Conservation (phyloP, 2,888 invertebrate species). For the Panopea generosa region DNA sequence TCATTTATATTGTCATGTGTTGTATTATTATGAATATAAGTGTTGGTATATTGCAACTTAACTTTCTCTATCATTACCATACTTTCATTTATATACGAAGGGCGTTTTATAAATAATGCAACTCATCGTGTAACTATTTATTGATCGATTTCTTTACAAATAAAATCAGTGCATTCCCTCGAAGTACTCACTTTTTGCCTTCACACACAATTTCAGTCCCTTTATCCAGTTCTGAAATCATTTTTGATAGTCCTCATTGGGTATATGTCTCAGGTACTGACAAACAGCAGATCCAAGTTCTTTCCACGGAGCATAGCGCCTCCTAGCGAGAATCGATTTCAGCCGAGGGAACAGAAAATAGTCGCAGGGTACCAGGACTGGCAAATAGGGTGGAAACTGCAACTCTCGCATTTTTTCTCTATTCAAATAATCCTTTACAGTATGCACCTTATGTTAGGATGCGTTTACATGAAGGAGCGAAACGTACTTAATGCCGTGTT, state of each 20-base stretch:
- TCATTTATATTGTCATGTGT: no score
- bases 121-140: no score
- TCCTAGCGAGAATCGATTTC: constrained; percentile 1
- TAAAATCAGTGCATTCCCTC: no score
- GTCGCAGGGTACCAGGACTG: constrained; percentile 1
- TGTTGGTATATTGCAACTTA: no score
- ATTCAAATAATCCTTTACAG: constrained; percentile 3
- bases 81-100: no score
- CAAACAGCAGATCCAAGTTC: neutral
- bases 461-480: constrained; percentile 19
- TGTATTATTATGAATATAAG: no score
- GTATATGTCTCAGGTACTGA: neutral
- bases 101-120: no score
- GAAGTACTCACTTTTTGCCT: neutral
- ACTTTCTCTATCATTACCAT: no score
- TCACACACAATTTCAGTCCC: constrained; percentile 9
- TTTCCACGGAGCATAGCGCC: neutral
- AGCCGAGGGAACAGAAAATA: constrained; percentile 2
- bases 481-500: neutral
- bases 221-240: constrained; percentile 4
- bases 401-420: neutral
- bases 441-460: constrained; percentile 8
- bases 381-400: neutral
- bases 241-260: constrained; percentile 5
- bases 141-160: no score